phyloP scores from a whole-genome alignment of 2,113 vertebrate species.

The Stegastes partitus region DNA sequence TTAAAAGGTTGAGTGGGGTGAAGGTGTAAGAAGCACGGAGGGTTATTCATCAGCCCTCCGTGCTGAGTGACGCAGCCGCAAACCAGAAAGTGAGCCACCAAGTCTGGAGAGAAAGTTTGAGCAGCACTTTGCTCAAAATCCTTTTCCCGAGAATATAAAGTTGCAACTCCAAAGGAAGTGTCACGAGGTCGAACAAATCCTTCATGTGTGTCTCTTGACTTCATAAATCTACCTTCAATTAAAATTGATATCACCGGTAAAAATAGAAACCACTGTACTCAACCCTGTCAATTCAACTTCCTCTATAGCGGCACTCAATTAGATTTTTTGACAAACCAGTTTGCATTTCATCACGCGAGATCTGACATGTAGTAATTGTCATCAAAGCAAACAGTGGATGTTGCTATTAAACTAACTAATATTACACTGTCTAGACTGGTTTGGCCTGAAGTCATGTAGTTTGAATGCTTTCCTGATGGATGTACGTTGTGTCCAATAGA shows the following conservation, averaged over 20 bases:
- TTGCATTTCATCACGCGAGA: conserved; percentile 15
- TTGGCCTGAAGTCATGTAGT: background rate
- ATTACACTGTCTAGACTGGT: background rate
- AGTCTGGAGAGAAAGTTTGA: conserved; percentile 22
- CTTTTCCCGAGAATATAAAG: background rate
- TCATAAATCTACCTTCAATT: background rate
- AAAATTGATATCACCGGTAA: background rate
- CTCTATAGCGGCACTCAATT: conserved; percentile 1
- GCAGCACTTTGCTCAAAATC: background rate
- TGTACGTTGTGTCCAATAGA: background rate
- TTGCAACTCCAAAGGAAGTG: background rate
- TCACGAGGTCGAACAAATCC: background rate
- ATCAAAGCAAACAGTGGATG: background rate
- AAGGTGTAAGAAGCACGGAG: conserved; percentile 37
- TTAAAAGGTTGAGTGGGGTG: conserved; percentile 62
- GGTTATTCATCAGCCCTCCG: conserved; percentile 36
- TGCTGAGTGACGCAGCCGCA: conserved; percentile 27
- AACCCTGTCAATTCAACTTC: background rate
- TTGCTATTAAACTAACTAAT: background rate
- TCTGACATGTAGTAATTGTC: conserved; percentile 9
- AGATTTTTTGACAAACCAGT: conserved; percentile 19
- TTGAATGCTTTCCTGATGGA: background rate
- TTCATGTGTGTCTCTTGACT: background rate
- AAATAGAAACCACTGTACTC: background rate
- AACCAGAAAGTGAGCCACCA: conserved; percentile 14